Percentiles rank a stretch among this genome's conserved stretches.
Evolutionary conservation across 1,140 invertebrate genomes (phyloP).

Genomic region (Bombus turneri): DNA sequence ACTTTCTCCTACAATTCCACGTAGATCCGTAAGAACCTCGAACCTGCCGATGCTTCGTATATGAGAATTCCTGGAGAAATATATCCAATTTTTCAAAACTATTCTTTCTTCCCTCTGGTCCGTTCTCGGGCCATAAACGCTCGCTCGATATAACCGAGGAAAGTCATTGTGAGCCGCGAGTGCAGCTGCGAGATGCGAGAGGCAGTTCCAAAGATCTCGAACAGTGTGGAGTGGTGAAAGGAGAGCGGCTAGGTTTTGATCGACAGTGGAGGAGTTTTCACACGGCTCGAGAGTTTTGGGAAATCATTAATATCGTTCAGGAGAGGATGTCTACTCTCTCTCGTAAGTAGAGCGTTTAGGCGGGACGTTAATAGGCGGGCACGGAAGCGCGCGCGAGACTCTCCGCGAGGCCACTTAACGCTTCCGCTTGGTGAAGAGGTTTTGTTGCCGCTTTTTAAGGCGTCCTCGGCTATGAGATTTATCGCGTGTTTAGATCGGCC

Average conservation of each 20-base stretch:
- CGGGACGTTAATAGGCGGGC: conserved; percentile 65
- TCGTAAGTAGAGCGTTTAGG: conserved; percentile 19
- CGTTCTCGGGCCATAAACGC: neutral
- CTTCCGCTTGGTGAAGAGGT: conserved; percentile 68
- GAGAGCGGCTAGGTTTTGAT: conserved; percentile 31
- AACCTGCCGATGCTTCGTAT: too few species aligned
- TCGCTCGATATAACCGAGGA: neutral
- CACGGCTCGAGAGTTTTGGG: conserved; percentile 73
- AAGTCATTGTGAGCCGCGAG: neutral
- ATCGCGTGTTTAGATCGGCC: conserved; percentile 72
- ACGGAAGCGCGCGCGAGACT: conserved; percentile 56
- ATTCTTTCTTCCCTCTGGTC: neutral
- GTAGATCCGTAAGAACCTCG: too few species aligned
- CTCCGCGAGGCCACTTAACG: conserved; percentile 67
- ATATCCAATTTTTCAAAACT: neutral
- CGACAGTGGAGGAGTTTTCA: conserved; percentile 65
- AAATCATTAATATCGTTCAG: conserved; percentile 77
- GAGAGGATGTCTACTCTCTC: conserved; percentile 20
- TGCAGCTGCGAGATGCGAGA: conserved; percentile 30
- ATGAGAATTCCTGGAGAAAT: neutral
- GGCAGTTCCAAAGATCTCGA: neutral
- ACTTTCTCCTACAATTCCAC: too few species aligned
- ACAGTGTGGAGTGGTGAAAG: conserved; percentile 3
- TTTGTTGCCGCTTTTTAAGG: conserved; percentile 68
- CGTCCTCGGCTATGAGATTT: conserved; percentile 59